A percentile compares a stretch with the other conserved stretches of the same genome.
phyloP scores from a whole-genome alignment of 2,113 vertebrate species.

The Pomatorhinus ruficollis region DNA sequence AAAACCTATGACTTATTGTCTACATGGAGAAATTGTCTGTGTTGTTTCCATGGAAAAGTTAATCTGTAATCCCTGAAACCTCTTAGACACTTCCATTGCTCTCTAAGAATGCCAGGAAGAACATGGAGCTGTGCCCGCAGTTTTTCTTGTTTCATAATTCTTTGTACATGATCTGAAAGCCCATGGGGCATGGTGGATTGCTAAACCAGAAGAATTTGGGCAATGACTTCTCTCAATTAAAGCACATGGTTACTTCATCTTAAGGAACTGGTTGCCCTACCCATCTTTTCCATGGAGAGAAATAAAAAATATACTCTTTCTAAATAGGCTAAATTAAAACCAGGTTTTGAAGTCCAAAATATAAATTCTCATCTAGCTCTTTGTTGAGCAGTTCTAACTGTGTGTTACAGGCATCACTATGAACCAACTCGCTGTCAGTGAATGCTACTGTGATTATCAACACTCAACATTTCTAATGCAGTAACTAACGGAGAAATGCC shows the following conservation, averaged over 20 bases:
- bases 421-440: neutral
- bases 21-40: neutral
- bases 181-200: neutral
- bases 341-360: neutral
- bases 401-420: neutral
- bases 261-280: neutral
- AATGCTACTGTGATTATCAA: rapidly evolving
- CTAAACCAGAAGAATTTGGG: neutral
- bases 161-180: neutral
- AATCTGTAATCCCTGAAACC: neutral
- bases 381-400: neutral
- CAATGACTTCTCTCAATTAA: neutral
- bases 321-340: neutral
- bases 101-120: conserved; percentile 22
- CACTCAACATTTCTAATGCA: neutral
- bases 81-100: neutral
- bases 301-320: neutral
- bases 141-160: neutral
- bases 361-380: neutral
- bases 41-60: neutral
- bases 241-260: neutral
- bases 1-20: neutral
- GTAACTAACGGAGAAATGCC: neutral
- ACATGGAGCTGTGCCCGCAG: neutral
- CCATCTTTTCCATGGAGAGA: neutral